Evolutionary conservation across 2,797 vertebrate genomes (phyloP).

Genomic region (Hylomyscus alleni): DNA sequence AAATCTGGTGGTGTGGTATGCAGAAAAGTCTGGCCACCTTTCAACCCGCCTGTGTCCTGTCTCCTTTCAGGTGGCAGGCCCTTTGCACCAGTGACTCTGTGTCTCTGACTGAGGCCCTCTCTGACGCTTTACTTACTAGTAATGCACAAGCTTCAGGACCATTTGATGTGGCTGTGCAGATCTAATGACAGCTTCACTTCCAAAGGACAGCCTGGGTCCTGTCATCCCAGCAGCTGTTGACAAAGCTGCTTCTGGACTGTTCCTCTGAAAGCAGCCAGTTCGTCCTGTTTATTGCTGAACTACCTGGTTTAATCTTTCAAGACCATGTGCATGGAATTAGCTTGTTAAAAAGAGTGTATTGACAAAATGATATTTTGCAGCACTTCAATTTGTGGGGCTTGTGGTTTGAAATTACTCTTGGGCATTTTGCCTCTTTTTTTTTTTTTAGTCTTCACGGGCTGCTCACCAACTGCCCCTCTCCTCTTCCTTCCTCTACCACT

Average conservation of each 20-base stretch:
- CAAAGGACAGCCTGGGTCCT: conserved; percentile 20
- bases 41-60: background rate
- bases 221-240: conserved; percentile 43
- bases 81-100: background rate
- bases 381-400: background rate
- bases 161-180: conserved; percentile 67
- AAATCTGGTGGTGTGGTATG: background rate
- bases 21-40: background rate
- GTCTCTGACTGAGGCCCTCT: background rate
- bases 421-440: background rate
- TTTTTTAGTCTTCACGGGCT: background rate
- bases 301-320: conserved; percentile 34
- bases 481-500: background rate
- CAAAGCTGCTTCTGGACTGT: conserved; percentile 58
- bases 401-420: conserved; percentile 38
- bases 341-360: background rate
- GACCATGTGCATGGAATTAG: background rate
- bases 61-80: background rate
- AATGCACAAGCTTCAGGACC: conserved; percentile 49
- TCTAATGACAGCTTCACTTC: conserved; percentile 72
- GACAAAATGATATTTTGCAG: background rate
- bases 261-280: conserved; percentile 56
- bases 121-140: conserved; percentile 3
- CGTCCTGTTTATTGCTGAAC: conserved; percentile 3
- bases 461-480: background rate